Evolutionary conservation across 2,888 invertebrate species (phyloP), one percentile per base, ranked within the genome.

Genomic region (Corbicula japonica): DNA sequence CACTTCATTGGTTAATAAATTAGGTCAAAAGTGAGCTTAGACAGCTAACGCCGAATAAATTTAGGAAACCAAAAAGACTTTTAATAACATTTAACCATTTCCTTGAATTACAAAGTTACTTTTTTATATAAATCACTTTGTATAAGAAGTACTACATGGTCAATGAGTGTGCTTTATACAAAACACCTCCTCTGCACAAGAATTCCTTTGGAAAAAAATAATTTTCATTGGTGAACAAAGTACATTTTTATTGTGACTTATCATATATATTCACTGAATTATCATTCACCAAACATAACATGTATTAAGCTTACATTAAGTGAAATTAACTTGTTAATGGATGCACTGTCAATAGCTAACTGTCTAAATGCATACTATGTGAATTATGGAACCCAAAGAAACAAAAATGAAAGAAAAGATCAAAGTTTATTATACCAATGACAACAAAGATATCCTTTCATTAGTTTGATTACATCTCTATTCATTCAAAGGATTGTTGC

Each of bases 311-410:
- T 12, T 38, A 12, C 18, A 38, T 12, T 38, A 38, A 38, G 8
- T 12, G 15, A 12, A 38, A 38, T 38, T 12, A 38, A 12, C 8
- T 12, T 38, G 15, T 12, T 38, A 38, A 38, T 38, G 15, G 15
- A 12, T 8, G 41, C 8, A 12, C 41, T 38, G 10, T 12, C 8
- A 38, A 38, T 8, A 38, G 8, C 10, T 38, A 38, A 8, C 4
- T 10, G 18, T 32, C 32, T 54, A 54, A 54, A 30, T 54, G 32
- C 32, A 3, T n/a, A 30, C 32, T 8, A n/a, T 30, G 18, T 54
- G 30, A 30, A 54, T 54, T 30, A 54, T 54, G 30, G 30, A 54
- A 54, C 30, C 54, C 6, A 54, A 54, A 54, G 54, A 34, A 18
- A 54, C 54, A 30, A 28, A 54, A 54, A 54, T 54, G 6, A 54